Base-by-base conservation (phyloP, 2,113 vertebrate species). In the Bujurquina vittata region DNA sequence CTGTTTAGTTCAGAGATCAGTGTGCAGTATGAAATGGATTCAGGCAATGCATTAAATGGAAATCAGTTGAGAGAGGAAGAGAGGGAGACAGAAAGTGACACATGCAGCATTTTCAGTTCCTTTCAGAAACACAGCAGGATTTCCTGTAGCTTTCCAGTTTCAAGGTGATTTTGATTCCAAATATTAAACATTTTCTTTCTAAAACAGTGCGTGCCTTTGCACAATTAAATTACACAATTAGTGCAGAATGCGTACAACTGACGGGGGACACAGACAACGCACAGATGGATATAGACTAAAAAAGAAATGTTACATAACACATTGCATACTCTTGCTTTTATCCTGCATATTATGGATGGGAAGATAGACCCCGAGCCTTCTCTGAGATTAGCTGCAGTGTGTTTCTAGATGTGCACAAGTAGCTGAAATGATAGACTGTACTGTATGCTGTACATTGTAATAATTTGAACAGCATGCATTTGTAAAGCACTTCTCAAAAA, bases 201-300 rank as follows among this genome's bases (percentile, higher is more conserved):
- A 17, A 40, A 81, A 46, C 4, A 56, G 17, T 40, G 22, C 33
- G 43, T 43, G 35, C 54, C 4, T 5, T 33, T 33, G 5, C 33
- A 69, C 14, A 17, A 5, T 15, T 23, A 37, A 82, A 59, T 43
- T 40, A 12, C 72, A 85, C 55, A 83, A 63, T 83, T 37, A 78
- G 52, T 49, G 82, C 79, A 54, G 46, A 80, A 84, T 81, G 62
- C 52, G 54, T 57, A 40, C 58, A 87, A 77, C 67, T 23, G 35
- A 85, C 79, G 29, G 17, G 85, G 75, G 65, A 84, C 80, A 62
- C 29, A 59, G 52, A 84, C 56, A 3, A 84, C 10, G 79, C 82
- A 79, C 91, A 92, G 90, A 93, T 92, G 90, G 88, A 87, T 35
- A 29, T 14, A 14, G 63, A 80, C 80, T 75, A 72, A 90, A 93